Evolutionary conservation across 2,888 invertebrate species (phyloP), one percentile per base, ranked within the genome.

Genomic region (Cataglyphis altisquamis): DNA sequence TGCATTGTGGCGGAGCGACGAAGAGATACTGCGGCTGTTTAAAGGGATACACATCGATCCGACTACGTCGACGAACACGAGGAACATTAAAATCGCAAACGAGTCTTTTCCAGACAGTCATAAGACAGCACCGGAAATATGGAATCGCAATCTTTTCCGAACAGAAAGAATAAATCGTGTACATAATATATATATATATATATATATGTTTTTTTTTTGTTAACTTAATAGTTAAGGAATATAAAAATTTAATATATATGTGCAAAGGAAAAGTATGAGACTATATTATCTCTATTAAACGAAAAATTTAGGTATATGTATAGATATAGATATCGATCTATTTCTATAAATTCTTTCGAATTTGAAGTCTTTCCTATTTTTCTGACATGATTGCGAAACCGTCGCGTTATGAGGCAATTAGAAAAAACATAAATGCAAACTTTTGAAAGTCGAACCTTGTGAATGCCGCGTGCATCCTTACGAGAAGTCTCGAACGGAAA

Each of bases 81-180:
- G 70, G 32, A 57, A 70, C 78, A 60, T 78, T 78, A 68, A 78
- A 78, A 60, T 78, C 70, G 57, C 45, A 45, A 60, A 60, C 18
- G 21, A 57, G 8, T 12, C 9, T 41, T 32, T 12, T 12, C 1
- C 29, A 5, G 12, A 29, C 39, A 15, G 39, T n/a, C 39, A 12
- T 67, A 41, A 77, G 39, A 57, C 3, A 29, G 21, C 15, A 29
- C 15, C 15, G 57, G 9, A 66, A 67, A 29, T 41, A 41, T 39
- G 41, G 39, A 25, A 78, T 75, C 36, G 45, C 57, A 18, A 41
- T 8, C n/a, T 41, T 29, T 12, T 2, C 45, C n/a, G n/a, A 5
- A 78, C 18, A n/a, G 21, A 60, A 60, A 60, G 18, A 21, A 41
- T 55, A 21, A 25, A 5, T 15, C 15, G 32, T 9, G 1, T 8